phyloP scores from a whole-genome alignment of 2,113 vertebrate genomes.

The Melanotaenia duboulayi region DNA sequence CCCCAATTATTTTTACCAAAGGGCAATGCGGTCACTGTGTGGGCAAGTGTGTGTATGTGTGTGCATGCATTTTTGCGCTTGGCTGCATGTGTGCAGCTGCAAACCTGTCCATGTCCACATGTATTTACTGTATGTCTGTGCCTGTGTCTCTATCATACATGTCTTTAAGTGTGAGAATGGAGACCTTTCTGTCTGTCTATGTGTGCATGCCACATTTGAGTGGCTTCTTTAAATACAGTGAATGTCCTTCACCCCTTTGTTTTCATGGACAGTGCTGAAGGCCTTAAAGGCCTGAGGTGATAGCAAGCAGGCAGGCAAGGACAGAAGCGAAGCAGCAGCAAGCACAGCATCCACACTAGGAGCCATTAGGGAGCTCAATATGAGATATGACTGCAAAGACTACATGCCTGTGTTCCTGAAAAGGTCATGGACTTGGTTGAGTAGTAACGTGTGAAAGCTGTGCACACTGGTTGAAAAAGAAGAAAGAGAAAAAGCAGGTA shows the following conservation, averaged over 20 bases:
- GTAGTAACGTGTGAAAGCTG: slow-evolving; percentile 82
- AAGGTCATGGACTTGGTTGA: slow-evolving; percentile 81
- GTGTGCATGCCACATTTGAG: slow-evolving; percentile 74
- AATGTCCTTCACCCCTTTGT: slow-evolving; percentile 24
- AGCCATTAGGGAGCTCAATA: slow-evolving; percentile 81
- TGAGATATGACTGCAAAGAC: slow-evolving; percentile 82
- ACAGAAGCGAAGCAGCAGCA: slow-evolving; percentile 68
- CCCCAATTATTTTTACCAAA: slow-evolving; percentile 48
- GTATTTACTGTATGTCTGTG: background rate
- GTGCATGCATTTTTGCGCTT: slow-evolving; percentile 17
- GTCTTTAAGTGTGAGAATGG: slow-evolving; percentile 19
- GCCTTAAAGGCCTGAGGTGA: slow-evolving; percentile 72
- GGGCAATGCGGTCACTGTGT: slow-evolving; percentile 34
- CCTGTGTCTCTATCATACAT: slow-evolving; percentile 10
- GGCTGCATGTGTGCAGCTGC: slow-evolving; percentile 19
- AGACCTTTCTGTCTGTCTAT: slow-evolving; percentile 34
- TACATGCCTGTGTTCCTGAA: slow-evolving; percentile 77
- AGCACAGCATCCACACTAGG: slow-evolving; percentile 65
- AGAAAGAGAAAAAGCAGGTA: slow-evolving; percentile 19
- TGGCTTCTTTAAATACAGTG: slow-evolving; percentile 83
- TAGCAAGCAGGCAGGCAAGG: slow-evolving; percentile 66
- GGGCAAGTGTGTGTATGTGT: slow-evolving; percentile 5
- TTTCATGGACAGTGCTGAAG: slow-evolving; percentile 79
- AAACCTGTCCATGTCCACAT: slow-evolving; percentile 32
- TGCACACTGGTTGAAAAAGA: slow-evolving; percentile 65